Evolutionary conservation across 2,797 vertebrate genomes (phyloP).

Genomic region (Catostomus latipinnis): DNA sequence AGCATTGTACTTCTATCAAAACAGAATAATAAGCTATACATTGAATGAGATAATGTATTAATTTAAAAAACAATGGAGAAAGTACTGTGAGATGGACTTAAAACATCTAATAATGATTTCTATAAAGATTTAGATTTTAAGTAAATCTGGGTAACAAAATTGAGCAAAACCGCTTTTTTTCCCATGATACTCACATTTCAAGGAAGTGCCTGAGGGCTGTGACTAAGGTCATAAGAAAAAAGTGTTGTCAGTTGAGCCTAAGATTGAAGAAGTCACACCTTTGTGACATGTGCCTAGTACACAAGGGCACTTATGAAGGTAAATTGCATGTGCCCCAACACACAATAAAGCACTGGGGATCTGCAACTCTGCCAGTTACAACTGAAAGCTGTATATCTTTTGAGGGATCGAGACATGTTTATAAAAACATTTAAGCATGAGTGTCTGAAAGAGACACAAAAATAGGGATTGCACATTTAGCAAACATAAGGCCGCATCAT

Average conservation of each 20-base stretch:
- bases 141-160: not conserved
- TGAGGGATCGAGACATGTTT: constrained; percentile 3
- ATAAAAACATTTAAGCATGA: constrained; percentile 2
- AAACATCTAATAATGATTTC: no score
- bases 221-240: not conserved
- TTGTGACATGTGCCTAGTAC: constrained; percentile 54
- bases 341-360: constrained; percentile 59
- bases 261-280: constrained; percentile 38
- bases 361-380: constrained; percentile 57
- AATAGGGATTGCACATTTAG: constrained; percentile 25
- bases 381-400: constrained; percentile 43
- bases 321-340: constrained; percentile 66
- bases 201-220: constrained; percentile 2
- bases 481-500: not conserved
- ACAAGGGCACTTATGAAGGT: constrained; percentile 65
- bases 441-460: constrained; percentile 10
- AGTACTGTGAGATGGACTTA: no score
- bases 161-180: not conserved
- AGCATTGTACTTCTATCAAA: constrained; percentile 20
- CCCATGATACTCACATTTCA: not conserved
- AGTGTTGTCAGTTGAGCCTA: constrained; percentile 40
- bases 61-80: no score
- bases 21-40: constrained; percentile 9
- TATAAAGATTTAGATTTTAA: not conserved
- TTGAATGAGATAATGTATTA: not conserved